A percentile compares a stretch with the other conserved stretches of the same genome.
phyloP scores from a whole-genome alignment of 2,113 vertebrate genomes.

The Tachuris rubrigastra region DNA sequence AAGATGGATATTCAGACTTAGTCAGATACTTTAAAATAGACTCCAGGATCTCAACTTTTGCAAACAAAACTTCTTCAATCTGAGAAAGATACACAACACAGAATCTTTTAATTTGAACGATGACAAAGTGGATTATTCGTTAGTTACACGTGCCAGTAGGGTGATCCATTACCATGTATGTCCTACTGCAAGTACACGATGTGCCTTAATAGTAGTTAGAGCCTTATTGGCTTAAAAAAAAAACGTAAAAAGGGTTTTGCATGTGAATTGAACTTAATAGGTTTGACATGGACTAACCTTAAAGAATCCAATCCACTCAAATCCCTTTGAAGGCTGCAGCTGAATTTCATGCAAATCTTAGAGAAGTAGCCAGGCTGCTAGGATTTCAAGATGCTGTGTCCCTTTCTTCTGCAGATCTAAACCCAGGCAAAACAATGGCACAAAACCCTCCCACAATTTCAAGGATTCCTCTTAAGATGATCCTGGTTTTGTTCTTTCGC shows the following conservation, averaged over 20 bases:
- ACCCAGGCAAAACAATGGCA: slow-evolving; percentile 43
- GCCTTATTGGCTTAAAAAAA: slow-evolving; percentile 74
- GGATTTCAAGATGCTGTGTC: slow-evolving; percentile 21
- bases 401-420: slow-evolving; percentile 48
- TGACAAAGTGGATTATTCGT: slow-evolving; percentile 49
- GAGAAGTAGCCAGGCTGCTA: slow-evolving; percentile 48
- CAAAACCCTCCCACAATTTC: slow-evolving; percentile 25
- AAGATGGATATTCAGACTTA: neutral
- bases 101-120: slow-evolving; percentile 44
- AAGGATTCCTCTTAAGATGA: slow-evolving; percentile 10
- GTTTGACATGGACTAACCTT: slow-evolving; percentile 85
- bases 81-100: neutral
- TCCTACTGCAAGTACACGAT: slow-evolving; percentile 59
- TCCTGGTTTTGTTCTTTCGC: neutral
- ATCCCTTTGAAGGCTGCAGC: slow-evolving; percentile 75
- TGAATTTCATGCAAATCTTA: slow-evolving; percentile 75
- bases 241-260: slow-evolving; percentile 75
- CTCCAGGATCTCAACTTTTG: neutral
- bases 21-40: neutral
- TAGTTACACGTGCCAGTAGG: slow-evolving; percentile 32
- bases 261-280: slow-evolving; percentile 83
- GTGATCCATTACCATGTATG: slow-evolving; percentile 15
- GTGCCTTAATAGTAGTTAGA: slow-evolving; percentile 66
- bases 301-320: slow-evolving; percentile 84
- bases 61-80: neutral